Evolutionary conservation across 2,797 vertebrate genomes (phyloP).

Genomic region (Podarcis lilfordi): DNA sequence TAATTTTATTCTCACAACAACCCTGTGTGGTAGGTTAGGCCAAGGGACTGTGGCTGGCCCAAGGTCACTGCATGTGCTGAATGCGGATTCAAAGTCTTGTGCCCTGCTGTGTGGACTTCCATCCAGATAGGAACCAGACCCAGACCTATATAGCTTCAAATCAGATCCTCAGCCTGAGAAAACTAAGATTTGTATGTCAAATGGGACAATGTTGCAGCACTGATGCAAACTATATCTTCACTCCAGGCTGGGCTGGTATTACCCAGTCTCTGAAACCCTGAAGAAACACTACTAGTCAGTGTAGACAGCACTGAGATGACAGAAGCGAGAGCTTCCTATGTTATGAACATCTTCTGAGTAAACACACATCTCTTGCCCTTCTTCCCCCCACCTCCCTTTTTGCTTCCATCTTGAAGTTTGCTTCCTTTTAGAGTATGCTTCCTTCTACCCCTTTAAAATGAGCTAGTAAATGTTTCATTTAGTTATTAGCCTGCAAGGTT

Average conservation of each 20-base stretch:
- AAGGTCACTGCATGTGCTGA: too few relatives aligned
- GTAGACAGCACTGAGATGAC: too few relatives aligned
- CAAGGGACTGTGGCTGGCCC: too few relatives aligned
- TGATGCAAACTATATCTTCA: not conserved
- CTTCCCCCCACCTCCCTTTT: not conserved
- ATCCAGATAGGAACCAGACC: not conserved
- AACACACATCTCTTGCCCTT: not conserved
- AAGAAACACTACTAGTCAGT: too few relatives aligned
- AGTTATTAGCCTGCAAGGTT: not conserved
- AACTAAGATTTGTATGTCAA: not conserved
- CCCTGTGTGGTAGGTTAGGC: too few relatives aligned
- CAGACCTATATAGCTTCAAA: not conserved
- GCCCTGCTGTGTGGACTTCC: too few relatives aligned
- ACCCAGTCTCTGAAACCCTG: too few relatives aligned
- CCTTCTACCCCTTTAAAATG: not conserved
- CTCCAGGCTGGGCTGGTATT: not conserved
- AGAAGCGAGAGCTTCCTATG: too few relatives aligned
- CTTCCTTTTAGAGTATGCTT: constrained; percentile 3
- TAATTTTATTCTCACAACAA: too few relatives aligned
- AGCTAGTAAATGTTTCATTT: constrained; percentile 26
- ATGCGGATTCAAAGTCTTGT: too few relatives aligned
- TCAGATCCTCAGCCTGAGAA: not conserved
- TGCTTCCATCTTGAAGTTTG: not conserved
- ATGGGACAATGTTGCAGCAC: not conserved
- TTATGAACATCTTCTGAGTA: too few relatives aligned